phyloP scores from a whole-genome alignment of 1,140 invertebrate species.

The Paralvinella palmiformis region DNA sequence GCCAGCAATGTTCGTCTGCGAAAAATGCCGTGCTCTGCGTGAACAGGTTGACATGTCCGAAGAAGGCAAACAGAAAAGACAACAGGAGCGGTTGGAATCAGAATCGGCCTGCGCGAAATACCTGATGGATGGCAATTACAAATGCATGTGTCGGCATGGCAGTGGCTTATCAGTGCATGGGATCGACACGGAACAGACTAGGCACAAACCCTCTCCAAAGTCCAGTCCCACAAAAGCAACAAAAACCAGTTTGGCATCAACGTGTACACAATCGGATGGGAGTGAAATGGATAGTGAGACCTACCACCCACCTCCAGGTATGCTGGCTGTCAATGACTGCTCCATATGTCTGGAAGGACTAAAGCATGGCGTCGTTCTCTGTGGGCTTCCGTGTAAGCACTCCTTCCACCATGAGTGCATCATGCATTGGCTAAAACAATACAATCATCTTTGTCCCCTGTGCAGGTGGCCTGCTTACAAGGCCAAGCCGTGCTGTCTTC shows the following conservation, averaged over 20 bases:
- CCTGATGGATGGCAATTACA: constrained; percentile 24
- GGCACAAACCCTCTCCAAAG: too few species aligned
- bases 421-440: constrained; percentile 52
- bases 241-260: neutral
- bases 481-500: constrained; percentile 27
- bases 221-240: neutral
- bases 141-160: constrained; percentile 18
- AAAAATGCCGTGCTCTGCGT: constrained; percentile 16
- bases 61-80: constrained; percentile 7
- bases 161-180: neutral
- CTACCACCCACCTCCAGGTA: constrained; percentile 29
- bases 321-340: constrained; percentile 48
- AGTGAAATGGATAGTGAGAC: neutral
- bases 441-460: constrained; percentile 56
- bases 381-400: constrained; percentile 56
- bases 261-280: neutral
- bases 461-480: constrained; percentile 57
- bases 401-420: constrained; percentile 56
- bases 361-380: constrained; percentile 39
- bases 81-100: constrained; percentile 13
- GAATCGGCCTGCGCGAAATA: constrained; percentile 18
- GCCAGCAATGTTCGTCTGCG: constrained; percentile 19
- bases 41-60: neutral
- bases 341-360: constrained; percentile 57
- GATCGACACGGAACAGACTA: too few species aligned